phyloP scores from a whole-genome alignment of 2,113 vertebrate species.

The Muntiacus muntjak region DNA sequence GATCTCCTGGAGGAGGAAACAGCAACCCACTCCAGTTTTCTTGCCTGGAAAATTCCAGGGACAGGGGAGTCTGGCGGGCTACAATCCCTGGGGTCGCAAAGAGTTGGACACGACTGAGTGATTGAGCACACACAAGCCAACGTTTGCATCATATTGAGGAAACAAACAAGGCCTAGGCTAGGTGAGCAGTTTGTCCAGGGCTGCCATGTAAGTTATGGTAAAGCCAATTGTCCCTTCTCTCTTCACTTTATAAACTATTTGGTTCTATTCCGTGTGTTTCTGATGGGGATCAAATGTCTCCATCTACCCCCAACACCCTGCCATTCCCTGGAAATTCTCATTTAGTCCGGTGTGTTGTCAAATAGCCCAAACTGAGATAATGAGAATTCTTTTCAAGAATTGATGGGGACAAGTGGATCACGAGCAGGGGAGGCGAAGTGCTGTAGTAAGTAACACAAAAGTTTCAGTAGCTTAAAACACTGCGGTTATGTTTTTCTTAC shows the following conservation, averaged over 20 bases:
- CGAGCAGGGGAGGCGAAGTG: neutral
- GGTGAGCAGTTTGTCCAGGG: rapidly evolving
- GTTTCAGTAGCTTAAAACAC: neutral
- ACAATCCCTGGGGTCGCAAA: neutral
- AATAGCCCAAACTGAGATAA: neutral
- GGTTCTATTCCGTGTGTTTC: neutral
- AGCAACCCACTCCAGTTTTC: neutral
- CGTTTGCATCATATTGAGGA: rapidly evolving
- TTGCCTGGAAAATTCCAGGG: neutral
- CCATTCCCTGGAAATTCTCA: neutral
- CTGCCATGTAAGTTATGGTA: rapidly evolving
- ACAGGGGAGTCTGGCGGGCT: neutral
- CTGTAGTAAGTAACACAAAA: no score
- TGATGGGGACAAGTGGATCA: neutral
- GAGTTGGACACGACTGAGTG: neutral
- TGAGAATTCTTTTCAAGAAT: neutral
- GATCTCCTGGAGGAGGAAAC: neutral
- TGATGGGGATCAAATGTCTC: neutral
- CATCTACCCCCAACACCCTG: neutral
- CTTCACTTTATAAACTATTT: neutral
- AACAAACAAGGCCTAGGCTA: neutral
- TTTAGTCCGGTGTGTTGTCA: neutral
- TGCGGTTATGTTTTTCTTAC: neutral
- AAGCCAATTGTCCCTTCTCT: neutral
- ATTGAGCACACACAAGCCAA: neutral